Evolutionary conservation across 2,797 vertebrate species (phyloP).

Genomic region (Eulemur mongoz): DNA sequence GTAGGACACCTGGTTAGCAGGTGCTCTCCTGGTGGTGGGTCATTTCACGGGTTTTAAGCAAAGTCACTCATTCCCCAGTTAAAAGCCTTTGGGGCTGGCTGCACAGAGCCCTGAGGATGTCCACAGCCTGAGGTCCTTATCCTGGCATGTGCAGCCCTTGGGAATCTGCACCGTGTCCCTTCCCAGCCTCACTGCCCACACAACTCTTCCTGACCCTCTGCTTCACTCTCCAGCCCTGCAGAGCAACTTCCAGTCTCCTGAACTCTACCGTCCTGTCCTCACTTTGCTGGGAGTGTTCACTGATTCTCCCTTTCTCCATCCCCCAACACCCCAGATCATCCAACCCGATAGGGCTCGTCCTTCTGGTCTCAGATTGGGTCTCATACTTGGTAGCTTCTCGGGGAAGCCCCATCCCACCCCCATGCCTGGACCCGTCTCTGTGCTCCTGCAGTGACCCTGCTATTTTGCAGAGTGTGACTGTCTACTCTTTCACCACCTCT

Average conservation of each 20-base stretch:
- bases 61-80: background rate
- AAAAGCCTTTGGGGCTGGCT: background rate
- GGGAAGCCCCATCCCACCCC: background rate
- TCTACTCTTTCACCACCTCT: background rate
- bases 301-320: background rate
- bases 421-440: background rate
- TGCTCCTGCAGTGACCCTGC: no score
- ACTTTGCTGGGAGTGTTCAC: background rate
- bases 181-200: accelerated
- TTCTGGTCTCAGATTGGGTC: background rate
- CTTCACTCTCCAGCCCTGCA: background rate
- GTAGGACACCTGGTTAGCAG: background rate
- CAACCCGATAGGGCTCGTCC: background rate
- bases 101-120: background rate
- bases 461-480: accelerated
- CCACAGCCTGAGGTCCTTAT: background rate
- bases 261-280: background rate
- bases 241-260: background rate
- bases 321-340: background rate
- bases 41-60: conserved; percentile 21
- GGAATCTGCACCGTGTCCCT: background rate
- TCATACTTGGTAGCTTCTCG: background rate
- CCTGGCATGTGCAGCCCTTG: background rate
- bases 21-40: background rate
- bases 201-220: background rate